Percentiles rank a stretch among this genome's conserved stretches.
phyloP scores from a whole-genome alignment of 2,797 vertebrate genomes.

The Cynodonichthys magdalenae region DNA sequence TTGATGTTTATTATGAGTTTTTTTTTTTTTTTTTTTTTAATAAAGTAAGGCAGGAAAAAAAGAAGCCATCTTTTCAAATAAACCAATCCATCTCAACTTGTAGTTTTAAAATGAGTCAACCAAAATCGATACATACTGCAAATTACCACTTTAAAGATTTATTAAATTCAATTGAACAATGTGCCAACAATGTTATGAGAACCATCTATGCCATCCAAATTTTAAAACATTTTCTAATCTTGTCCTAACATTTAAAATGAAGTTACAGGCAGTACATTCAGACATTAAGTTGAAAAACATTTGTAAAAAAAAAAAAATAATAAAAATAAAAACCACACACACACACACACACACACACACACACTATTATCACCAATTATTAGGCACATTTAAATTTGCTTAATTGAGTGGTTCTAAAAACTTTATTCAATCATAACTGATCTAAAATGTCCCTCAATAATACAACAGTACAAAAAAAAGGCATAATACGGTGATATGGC shows the following conservation, averaged over 20 bases:
- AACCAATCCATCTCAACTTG: too few species aligned
- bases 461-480: not conserved
- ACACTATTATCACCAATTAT: constrained; percentile 9
- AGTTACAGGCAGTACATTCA: constrained; percentile 12
- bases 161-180: constrained; percentile 23
- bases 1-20: too few species aligned
- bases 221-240: not conserved
- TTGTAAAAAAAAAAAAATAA: not conserved
- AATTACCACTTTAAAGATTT: too few species aligned
- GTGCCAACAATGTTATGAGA: constrained; percentile 15
- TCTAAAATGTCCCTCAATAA: constrained; percentile 1
- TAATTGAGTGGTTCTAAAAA: not conserved
- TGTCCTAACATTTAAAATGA: constrained; percentile 19
- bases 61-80: too few species aligned
- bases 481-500: not conserved
- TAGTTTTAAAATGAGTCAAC: too few species aligned
- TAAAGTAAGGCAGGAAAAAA: too few species aligned
- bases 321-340: too few species aligned
- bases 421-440: not conserved
- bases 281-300: constrained; percentile 20
- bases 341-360: too few species aligned
- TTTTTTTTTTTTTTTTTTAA: too few species aligned
- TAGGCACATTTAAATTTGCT: constrained; percentile 2
- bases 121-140: too few species aligned
- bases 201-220: constrained; percentile 10